Conservation (phyloP, 2,113 vertebrate species). For the Pogonocichla stellata region DNA sequence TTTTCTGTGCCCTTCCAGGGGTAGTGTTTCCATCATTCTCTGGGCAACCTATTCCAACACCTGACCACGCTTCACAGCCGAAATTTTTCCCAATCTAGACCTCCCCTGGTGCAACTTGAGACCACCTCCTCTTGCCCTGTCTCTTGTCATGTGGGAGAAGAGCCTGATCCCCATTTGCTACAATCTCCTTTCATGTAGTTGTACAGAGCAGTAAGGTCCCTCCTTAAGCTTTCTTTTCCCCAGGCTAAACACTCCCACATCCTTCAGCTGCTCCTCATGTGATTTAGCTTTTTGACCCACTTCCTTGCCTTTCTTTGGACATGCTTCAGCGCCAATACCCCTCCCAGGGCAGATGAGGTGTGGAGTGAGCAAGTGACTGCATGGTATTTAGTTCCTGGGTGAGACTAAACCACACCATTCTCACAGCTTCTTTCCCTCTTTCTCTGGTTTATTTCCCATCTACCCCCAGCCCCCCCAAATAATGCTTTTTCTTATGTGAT, state of each 20-base stretch:
- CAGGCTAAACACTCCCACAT: not conserved
- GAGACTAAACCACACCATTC: not conserved
- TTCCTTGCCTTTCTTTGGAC: not conserved
- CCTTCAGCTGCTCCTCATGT: not conserved
- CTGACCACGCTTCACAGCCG: not conserved
- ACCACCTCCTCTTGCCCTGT: not conserved
- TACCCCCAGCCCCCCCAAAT: not conserved
- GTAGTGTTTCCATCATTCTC: not conserved
- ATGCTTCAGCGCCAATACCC: not conserved
- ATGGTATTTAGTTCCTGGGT: not conserved
- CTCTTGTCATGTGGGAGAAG: not conserved
- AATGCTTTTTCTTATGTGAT: not conserved
- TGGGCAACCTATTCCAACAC: not conserved
- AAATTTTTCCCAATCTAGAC: not conserved
- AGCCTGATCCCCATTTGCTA: not conserved
- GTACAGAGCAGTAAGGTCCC: not conserved
- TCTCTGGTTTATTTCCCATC: not conserved
- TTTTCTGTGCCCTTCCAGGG: not conserved
- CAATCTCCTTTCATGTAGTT: not conserved
- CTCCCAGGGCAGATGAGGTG: fast-evolving
- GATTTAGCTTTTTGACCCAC: not conserved
- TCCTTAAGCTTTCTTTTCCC: not conserved
- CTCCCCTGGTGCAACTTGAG: not conserved
- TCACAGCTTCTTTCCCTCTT: not conserved
- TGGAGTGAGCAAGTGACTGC: not conserved